Evolutionary conservation across 2,113 vertebrate genomes (phyloP).

Genomic region (Agelaius tricolor): DNA sequence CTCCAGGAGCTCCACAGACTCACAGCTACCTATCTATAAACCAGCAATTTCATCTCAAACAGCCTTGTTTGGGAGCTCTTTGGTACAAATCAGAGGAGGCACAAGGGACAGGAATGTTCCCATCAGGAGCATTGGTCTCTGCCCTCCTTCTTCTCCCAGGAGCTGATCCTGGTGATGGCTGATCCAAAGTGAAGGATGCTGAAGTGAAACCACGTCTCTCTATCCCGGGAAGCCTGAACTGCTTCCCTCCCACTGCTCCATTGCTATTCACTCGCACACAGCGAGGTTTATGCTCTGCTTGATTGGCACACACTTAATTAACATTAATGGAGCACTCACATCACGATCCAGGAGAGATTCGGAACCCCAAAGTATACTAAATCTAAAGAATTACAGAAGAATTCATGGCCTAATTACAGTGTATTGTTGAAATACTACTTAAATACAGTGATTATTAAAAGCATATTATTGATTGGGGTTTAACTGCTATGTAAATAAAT

Average conservation of each 20-base stretch:
- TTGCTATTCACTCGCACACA: not conserved
- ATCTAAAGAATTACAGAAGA: conserved; percentile 65
- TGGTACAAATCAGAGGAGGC: not conserved
- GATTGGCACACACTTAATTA: conserved; percentile 57
- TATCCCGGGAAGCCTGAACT: not conserved
- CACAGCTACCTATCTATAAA: not conserved
- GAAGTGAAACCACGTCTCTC: not conserved
- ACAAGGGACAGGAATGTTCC: not conserved
- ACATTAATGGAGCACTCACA: conserved; percentile 32
- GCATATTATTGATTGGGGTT: conserved; percentile 68
- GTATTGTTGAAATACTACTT: conserved; percentile 68
- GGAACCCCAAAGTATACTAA: conserved; percentile 60
- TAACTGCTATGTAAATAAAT: conserved; percentile 70
- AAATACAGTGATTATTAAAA: conserved; percentile 72
- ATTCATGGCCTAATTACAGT: conserved; percentile 67
- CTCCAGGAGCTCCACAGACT: not conserved
- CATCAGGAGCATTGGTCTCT: not conserved
- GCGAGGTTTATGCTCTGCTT: conserved; percentile 28
- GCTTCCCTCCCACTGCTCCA: not conserved
- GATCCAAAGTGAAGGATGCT: not conserved
- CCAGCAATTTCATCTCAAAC: not conserved
- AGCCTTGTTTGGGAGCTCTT: not conserved
- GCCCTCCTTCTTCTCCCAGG: not conserved
- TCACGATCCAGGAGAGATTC: conserved; percentile 56
- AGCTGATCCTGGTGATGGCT: not conserved